Evolutionary conservation across 2,888 invertebrate species (phyloP), one percentile per base, ranked within the genome.

Genomic region (Drosophila rellima): DNA sequence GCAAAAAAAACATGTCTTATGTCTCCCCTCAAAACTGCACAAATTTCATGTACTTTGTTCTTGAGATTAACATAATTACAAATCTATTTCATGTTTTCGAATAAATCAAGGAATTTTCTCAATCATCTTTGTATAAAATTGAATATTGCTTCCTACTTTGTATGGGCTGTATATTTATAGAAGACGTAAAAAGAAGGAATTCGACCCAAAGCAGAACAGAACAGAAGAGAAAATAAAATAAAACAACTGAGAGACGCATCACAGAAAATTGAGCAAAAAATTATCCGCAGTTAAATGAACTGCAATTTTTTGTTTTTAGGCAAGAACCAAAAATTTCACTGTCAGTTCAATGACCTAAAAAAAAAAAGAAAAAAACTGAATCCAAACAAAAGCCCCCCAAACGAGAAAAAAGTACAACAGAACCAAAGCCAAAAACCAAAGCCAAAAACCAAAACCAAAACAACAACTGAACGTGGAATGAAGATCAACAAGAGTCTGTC

Each of bases 291-390:
- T 72, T 70, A 76, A 87, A 82, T 82, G 72, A 78, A 75, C 73
- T 83, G 87, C 84, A 83, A 86, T 83, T 83, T 88, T 78, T 87
- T 75, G 89, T 87, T 83, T 89, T 83, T 83, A 83, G 83, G 89
- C 79, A 89, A 84, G 56, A 75, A 42, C 63, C 35, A 17, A 63
- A 45, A 80, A 81, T 76, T 84, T 64, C 67, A 61, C 68, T 66
- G 72, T 66, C 80, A 51, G 85, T 85, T 86, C 86, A 89, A 87
- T 83, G 90, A 88, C 87, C 86, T 61, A 83, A 75, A 69, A 73
- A 44, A 13, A 35, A 35, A 35, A n/a, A 6, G 2, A 6, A n/a
- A 35, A 29, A 18, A 40, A 66, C 70, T 62, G 69, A 70, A 89
- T 70, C 74, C 87, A 87, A 87, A 89, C 83, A 89, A 84, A 88